phyloP scores from a whole-genome alignment of 2,888 invertebrate genomes.

The Crioceris asparagi region DNA sequence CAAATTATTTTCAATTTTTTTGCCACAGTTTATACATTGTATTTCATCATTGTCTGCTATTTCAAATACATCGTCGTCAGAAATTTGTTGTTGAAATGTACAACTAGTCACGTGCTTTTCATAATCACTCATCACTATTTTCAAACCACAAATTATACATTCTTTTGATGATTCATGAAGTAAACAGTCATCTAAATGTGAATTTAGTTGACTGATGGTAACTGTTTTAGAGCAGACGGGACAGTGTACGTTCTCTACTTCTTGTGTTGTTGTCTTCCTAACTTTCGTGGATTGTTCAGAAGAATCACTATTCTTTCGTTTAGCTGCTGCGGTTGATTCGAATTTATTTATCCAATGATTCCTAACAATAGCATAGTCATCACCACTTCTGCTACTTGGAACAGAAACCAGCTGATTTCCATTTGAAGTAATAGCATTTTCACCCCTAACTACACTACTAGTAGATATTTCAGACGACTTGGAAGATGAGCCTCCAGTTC shows the following conservation, averaged over 20 bases:
- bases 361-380: constrained; percentile 15
- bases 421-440: no score
- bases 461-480: no score
- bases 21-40: no score
- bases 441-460: no score
- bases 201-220: constrained; percentile 25
- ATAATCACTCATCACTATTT: constrained; percentile 13
- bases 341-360: constrained; percentile 38
- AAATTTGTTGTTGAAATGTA: constrained; percentile 9
- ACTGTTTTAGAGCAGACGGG: constrained; percentile 34
- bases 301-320: no score
- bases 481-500: no score
- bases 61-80: constrained; percentile 13
- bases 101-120: constrained; percentile 19
- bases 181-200: constrained; percentile 30
- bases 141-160: constrained; percentile 17
- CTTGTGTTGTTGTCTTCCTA: constrained; percentile 3
- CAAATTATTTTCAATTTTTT: no score
- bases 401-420: no score
- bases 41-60: no score
- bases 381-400: constrained; percentile 1
- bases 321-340: no score
- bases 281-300: no score
- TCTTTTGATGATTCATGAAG: constrained; percentile 10
- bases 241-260: constrained; percentile 23